phyloP scores from a whole-genome alignment of 2,888 invertebrate species.

The Synergus itoensis region DNA sequence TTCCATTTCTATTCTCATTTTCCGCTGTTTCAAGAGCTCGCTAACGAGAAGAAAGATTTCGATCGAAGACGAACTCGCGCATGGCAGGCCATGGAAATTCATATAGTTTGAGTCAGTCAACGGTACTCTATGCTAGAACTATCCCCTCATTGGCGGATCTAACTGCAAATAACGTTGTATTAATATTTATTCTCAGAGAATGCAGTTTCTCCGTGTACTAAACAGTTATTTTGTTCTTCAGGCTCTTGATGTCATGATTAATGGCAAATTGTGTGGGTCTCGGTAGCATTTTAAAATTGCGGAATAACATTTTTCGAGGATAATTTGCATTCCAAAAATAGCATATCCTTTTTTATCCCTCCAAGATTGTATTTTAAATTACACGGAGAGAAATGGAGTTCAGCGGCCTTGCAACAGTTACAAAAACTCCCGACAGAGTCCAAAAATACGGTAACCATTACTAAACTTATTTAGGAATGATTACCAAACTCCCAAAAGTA shows the following conservation, averaged over 20 bases:
- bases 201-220: constrained; percentile 44
- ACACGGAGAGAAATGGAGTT: too few relatives aligned
- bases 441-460: too few relatives aligned
- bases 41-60: constrained; percentile 18
- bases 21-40: constrained; percentile 3
- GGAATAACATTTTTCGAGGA: neutral
- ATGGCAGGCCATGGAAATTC: constrained; percentile 44
- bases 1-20: constrained; percentile 3
- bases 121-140: constrained; percentile 56
- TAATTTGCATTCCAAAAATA: neutral
- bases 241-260: constrained; percentile 20
- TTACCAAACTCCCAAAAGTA: too few relatives aligned
- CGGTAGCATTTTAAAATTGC: neutral
- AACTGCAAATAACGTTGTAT: constrained; percentile 58
- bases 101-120: constrained; percentile 53
- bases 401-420: too few relatives aligned
- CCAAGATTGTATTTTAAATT: too few relatives aligned
- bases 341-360: neutral
- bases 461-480: too few relatives aligned
- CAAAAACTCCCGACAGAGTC: too few relatives aligned
- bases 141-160: constrained; percentile 56
- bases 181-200: constrained; percentile 63
- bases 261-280: neutral
- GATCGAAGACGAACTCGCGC: constrained; percentile 28
- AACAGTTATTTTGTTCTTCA: constrained; percentile 51